These are phyloP conservation scores for Oostethus manadensis DNA, from an alignment of 2,113 vertebrate species.

Conservation along the genomic window DNA sequence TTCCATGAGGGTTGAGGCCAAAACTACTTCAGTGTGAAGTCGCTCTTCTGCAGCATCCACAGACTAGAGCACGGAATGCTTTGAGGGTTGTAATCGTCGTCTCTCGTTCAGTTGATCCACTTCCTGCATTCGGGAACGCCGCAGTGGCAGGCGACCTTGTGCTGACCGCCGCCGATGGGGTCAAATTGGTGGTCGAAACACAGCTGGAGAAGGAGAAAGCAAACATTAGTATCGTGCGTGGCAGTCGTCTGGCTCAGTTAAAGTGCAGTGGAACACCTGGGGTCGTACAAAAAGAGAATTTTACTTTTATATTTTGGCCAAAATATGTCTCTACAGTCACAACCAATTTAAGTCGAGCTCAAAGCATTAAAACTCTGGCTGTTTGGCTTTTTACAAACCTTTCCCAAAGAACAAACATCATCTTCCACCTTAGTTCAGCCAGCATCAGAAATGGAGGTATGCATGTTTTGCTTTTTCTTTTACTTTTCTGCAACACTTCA, in stretches of 20 bases:
- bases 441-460: too few species aligned
- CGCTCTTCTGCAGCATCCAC: slow-evolving; percentile 70
- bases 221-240: not conserved
- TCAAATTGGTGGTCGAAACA: slow-evolving; percentile 97
- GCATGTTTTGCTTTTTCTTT: too few species aligned
- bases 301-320: too few species aligned
- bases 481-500: too few species aligned
- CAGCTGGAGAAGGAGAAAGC: slow-evolving; percentile 71
- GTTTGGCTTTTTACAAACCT: too few species aligned
- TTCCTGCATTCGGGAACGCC: slow-evolving; percentile 95
- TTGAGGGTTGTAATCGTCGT: slow-evolving; percentile 32
- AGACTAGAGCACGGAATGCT: slow-evolving; percentile 71
- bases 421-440: too few species aligned
- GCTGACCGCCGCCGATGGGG: slow-evolving; percentile 83
- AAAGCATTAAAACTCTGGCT: too few species aligned
- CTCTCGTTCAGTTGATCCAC: slow-evolving; percentile 87
- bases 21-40: slow-evolving; percentile 53
- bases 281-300: too few species aligned
- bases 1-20: slow-evolving; percentile 40
- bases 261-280: too few species aligned
- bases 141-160: slow-evolving; percentile 94
- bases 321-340: too few species aligned
- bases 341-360: too few species aligned
- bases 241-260: not conserved
- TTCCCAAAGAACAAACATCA: too few species aligned